Percentiles rank a stretch among this genome's conserved stretches.
These are phyloP conservation scores for Myrmophylax atrothorax DNA, from an alignment of 2,113 vertebrate species.

Conservation along the genomic window DNA sequence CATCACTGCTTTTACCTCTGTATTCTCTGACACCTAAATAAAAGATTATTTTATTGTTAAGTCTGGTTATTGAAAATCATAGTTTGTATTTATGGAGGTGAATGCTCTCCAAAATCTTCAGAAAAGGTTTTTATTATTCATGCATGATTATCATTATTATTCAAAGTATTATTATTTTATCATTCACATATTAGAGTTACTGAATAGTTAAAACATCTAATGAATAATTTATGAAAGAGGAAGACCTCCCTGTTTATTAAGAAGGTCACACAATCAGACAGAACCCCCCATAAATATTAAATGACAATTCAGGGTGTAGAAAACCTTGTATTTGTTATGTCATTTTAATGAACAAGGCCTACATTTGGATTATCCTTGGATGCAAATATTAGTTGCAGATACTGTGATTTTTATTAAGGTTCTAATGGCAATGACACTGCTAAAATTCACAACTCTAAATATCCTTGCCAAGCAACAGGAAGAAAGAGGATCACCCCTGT, in stretches of 20 bases:
- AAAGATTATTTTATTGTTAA: neutral
- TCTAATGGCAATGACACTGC: neutral
- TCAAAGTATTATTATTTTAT: slow-evolving; percentile 41
- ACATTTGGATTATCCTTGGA: neutral
- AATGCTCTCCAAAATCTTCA: neutral
- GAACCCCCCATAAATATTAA: neutral
- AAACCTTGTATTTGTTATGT: neutral
- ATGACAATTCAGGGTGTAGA: neutral
- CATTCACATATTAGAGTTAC: neutral
- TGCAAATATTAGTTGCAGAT: neutral
- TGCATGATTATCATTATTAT: neutral
- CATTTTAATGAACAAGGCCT: neutral
- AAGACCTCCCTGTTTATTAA: neutral
- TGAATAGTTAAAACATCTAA: neutral
- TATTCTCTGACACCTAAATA: neutral
- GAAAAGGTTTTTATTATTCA: neutral
- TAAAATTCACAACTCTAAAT: neutral
- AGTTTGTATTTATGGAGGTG: neutral
- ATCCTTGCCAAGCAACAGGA: neutral
- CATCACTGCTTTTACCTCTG: neutral
- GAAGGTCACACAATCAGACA: neutral
- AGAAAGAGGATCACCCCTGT: neutral
- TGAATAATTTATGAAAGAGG: neutral
- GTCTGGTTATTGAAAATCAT: neutral
- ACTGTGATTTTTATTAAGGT: neutral